These are phyloP conservation scores for Andrena haemorrhoa DNA, from an alignment of 2,888 invertebrate genomes.

Conservation along the genomic window DNA sequence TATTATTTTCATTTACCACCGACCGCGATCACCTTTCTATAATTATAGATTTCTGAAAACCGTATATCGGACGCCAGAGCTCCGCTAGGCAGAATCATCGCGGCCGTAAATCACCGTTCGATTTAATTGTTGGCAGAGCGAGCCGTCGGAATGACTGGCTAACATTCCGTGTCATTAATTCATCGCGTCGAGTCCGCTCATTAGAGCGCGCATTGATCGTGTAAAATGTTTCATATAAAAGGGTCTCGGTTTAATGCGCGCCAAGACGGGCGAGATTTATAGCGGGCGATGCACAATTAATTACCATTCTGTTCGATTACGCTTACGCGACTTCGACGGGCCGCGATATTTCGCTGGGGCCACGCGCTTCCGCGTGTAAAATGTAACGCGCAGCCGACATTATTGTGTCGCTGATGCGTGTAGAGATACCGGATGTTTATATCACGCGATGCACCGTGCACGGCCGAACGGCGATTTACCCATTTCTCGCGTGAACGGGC, in stretches of 20 bases:
- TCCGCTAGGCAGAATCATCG: background rate
- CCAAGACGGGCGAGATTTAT: constrained; percentile 62
- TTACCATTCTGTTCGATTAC: constrained; percentile 61
- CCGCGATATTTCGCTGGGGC: constrained; percentile 24
- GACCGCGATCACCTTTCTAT: background rate
- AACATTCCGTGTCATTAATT: constrained; percentile 62
- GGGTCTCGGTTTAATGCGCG: constrained; percentile 60
- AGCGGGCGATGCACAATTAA: constrained; percentile 58
- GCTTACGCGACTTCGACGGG: constrained; percentile 34
- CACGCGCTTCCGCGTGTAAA: constrained; percentile 41
- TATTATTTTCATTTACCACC: background rate
- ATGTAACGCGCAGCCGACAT: constrained; percentile 30
- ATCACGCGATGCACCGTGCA: constrained; percentile 38
- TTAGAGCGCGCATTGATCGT: constrained; percentile 62
- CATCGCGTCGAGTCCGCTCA: constrained; percentile 59
- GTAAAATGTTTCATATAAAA: constrained; percentile 62
- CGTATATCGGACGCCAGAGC: background rate
- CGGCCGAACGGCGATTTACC: constrained; percentile 16
- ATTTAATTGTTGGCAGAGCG: constrained; percentile 49
- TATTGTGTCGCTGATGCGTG: constrained; percentile 39
- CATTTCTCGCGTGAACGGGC: background rate
- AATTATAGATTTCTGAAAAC: background rate
- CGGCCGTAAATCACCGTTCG: constrained; percentile 45
- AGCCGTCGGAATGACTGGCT: constrained; percentile 44
- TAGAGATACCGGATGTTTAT: constrained; percentile 46